phyloP scores from a whole-genome alignment of 2,113 vertebrate genomes.

The Taxidea taxus region DNA sequence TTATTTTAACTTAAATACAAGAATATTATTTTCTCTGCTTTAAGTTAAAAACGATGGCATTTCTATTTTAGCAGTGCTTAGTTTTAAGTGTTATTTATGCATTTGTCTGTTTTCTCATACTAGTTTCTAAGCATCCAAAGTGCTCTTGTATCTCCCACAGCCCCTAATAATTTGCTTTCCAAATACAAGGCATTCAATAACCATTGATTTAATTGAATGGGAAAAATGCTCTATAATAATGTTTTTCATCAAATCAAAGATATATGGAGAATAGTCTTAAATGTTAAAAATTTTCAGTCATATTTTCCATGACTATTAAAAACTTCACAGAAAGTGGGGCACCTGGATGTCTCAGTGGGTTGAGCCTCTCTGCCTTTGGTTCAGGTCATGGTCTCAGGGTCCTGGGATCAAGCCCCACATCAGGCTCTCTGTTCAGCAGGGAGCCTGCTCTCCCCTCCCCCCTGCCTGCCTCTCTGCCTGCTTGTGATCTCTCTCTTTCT shows the following conservation, averaged over 20 bases:
- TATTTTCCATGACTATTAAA: slow-evolving; percentile 38
- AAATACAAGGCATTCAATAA: slow-evolving; percentile 58
- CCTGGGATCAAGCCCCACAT: too few relatives aligned
- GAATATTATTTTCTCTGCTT: slow-evolving; percentile 23
- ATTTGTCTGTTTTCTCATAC: slow-evolving; percentile 25
- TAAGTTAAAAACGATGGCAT: slow-evolving; percentile 44
- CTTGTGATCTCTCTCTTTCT: too few relatives aligned
- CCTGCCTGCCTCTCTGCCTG: too few relatives aligned
- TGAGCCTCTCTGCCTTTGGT: too few relatives aligned
- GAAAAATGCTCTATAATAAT: slow-evolving; percentile 40
- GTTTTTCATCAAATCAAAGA: slow-evolving; percentile 57
- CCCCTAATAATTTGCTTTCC: slow-evolving; percentile 42
- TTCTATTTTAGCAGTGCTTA: slow-evolving; percentile 10
- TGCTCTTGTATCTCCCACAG: slow-evolving; percentile 38
- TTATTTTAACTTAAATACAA: slow-evolving; percentile 33
- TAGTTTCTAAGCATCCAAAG: slow-evolving; percentile 39
- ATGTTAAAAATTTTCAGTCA: slow-evolving; percentile 15
- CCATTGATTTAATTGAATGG: slow-evolving; percentile 44
- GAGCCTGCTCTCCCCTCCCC: too few relatives aligned
- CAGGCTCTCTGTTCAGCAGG: too few relatives aligned
- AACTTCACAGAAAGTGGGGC: not conserved
- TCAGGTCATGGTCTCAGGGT: too few relatives aligned
- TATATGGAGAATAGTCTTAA: slow-evolving; percentile 33
- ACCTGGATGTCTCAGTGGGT: too few relatives aligned
- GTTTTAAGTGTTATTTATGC: slow-evolving; percentile 46